Percentiles rank a stretch among this genome's conserved stretches.
These are phyloP conservation scores for Sparidentex hasta DNA, from an alignment of 2,797 vertebrate species.

Conservation along the genomic window DNA sequence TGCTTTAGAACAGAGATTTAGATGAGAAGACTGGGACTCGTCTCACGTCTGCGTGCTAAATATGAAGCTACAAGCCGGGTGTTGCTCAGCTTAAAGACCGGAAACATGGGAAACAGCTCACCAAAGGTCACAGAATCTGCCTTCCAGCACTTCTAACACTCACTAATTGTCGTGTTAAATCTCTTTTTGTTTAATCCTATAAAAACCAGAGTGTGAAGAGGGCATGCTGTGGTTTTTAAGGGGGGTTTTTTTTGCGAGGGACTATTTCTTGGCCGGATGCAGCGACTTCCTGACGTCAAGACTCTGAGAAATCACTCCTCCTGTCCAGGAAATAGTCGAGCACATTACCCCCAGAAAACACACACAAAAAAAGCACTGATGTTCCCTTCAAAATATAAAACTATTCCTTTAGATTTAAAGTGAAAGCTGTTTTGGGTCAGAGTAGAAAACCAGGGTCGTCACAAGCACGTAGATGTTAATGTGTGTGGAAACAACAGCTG, in stretches of 20 bases:
- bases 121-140: no score
- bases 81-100: neutral
- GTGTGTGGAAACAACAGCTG: constrained; percentile 12
- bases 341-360: neutral
- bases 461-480: neutral
- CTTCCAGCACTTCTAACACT: neutral
- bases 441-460: neutral
- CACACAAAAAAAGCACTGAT: neutral
- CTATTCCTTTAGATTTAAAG: neutral
- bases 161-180: neutral
- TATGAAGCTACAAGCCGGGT: neutral
- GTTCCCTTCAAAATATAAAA: neutral
- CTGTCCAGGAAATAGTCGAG: neutral
- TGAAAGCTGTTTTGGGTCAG: neutral
- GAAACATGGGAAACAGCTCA: neutral
- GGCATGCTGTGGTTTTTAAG: neutral
- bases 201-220: constrained; percentile 1
- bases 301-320: neutral
- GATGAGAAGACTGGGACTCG: neutral
- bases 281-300: neutral
- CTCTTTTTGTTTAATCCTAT: neutral
- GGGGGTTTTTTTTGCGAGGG: neutral
- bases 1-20: neutral
- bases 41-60: neutral
- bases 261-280: neutral